Evolutionary conservation across 2,888 invertebrate genomes (phyloP).

Genomic region (Podotricha telesiphe): DNA sequence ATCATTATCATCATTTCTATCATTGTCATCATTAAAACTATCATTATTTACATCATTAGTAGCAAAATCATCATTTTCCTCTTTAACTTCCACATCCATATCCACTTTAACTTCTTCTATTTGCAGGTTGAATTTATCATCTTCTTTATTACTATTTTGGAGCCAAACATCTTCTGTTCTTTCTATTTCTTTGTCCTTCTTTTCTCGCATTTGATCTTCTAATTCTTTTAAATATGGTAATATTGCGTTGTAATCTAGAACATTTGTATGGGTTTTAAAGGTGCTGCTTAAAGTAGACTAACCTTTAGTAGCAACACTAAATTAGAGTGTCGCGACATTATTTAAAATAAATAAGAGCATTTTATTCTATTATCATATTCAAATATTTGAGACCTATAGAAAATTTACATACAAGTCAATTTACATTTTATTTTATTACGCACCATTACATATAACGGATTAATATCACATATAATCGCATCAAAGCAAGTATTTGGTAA

Average conservation of each 20-base stretch:
- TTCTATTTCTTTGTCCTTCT: constrained; percentile 48
- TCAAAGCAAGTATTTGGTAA: too few relatives aligned
- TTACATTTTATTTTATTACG: too few relatives aligned
- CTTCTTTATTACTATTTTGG: constrained; percentile 31
- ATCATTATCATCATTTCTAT: constrained; percentile 21
- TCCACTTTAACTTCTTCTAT: constrained; percentile 37
- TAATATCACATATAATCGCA: too few relatives aligned
- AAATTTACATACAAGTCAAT: too few relatives aligned
- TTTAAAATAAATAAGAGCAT: too few relatives aligned
- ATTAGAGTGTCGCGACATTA: too few relatives aligned
- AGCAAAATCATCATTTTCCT: constrained; percentile 15
- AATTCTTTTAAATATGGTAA: constrained; percentile 73
- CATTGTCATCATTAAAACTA: constrained; percentile 31
- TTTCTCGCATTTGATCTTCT: constrained; percentile 63
- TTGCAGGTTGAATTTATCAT: not conserved
- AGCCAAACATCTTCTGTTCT: constrained; percentile 47
- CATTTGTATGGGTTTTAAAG: too few relatives aligned
- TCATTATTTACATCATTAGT: constrained; percentile 32
- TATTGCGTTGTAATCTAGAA: constrained; percentile 74
- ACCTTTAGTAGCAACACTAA: too few relatives aligned
- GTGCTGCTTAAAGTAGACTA: too few relatives aligned
- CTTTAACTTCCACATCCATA: constrained; percentile 30
- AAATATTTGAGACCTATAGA: too few relatives aligned
- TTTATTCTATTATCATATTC: too few relatives aligned
- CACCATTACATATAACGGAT: too few relatives aligned